Evolutionary conservation across 2,888 invertebrate species (phyloP).

Genomic region (Cataglyphis rosenhaueri): DNA sequence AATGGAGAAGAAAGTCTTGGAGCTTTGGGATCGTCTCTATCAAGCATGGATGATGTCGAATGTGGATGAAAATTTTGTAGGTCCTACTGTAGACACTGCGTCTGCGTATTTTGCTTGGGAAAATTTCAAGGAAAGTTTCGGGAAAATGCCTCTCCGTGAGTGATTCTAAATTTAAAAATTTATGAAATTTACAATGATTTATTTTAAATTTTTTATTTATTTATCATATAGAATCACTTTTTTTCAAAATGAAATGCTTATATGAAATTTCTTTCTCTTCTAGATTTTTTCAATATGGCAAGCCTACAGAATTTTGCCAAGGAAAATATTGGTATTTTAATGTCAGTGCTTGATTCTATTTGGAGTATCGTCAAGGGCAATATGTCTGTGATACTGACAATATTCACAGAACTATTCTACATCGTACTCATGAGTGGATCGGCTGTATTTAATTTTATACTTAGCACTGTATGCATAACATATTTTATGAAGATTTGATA

Average conservation of each 20-base stretch:
- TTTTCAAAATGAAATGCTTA: background rate
- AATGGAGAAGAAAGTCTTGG: constrained; percentile 95
- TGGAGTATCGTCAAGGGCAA: constrained; percentile 98
- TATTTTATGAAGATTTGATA: constrained; percentile 27
- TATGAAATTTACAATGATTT: background rate
- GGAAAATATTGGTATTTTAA: constrained; percentile 95
- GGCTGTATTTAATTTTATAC: constrained; percentile 94
- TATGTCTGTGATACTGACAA: constrained; percentile 93
- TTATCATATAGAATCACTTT: background rate
- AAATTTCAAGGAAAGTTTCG: constrained; percentile 89
- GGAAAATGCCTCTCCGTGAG: constrained; percentile 90
- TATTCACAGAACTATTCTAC: constrained; percentile 95
- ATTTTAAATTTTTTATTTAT: background rate
- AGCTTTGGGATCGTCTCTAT: constrained; percentile 97
- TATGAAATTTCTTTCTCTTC: constrained; percentile 65
- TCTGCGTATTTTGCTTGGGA: constrained; percentile 92
- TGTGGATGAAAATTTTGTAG: constrained; percentile 86
- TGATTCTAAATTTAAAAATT: constrained; percentile 36
- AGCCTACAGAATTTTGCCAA: constrained; percentile 93
- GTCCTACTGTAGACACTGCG: constrained; percentile 91
- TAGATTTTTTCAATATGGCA: constrained; percentile 90
- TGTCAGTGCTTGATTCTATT: constrained; percentile 93
- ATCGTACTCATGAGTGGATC: constrained; percentile 95
- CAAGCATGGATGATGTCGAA: constrained; percentile 95
- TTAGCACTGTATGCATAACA: constrained; percentile 90